These are phyloP conservation scores for Montifringilla adamsi DNA, from an alignment of 2,113 vertebrate genomes.

Conservation along the genomic window DNA sequence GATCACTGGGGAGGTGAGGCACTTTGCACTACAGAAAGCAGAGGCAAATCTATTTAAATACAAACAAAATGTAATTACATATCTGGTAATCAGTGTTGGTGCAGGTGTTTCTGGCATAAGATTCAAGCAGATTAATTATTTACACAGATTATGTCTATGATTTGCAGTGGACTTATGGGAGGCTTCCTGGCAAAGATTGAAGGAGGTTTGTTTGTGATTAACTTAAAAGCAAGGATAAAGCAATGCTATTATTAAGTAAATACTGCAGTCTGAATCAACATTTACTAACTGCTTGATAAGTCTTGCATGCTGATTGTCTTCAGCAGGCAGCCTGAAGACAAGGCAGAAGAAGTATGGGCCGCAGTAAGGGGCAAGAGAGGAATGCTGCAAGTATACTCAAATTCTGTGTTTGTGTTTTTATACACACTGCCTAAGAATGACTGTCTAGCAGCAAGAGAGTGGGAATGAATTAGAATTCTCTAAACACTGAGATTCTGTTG, in stretches of 20 bases:
- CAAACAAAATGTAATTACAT: conserved; percentile 50
- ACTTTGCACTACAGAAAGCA: neutral
- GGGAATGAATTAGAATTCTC: conserved; percentile 66
- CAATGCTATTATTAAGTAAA: conserved; percentile 45
- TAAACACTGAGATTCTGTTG: conserved; percentile 71
- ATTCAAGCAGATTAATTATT: conserved; percentile 65
- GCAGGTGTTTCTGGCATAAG: conserved; percentile 62
- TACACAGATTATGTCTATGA: conserved; percentile 58
- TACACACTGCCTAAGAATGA: neutral
- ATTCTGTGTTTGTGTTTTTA: neutral
- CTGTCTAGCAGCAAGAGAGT: neutral
- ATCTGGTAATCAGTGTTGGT: conserved; percentile 60
- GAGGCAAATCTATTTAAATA: conserved; percentile 50
- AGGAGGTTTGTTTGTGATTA: conserved; percentile 53
- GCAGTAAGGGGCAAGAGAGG: neutral
- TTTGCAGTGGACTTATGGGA: conserved; percentile 52
- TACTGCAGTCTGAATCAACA: conserved; percentile 23
- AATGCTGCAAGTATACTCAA: neutral
- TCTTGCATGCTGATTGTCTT: neutral
- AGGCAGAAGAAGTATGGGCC: neutral
- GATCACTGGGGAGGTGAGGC: neutral
- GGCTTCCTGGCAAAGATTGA: conserved; percentile 36
- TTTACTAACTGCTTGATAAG: conserved; percentile 32
- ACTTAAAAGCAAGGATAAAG: conserved; percentile 67
- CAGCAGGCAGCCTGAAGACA: neutral